Evolutionary conservation across 2,113 vertebrate genomes (phyloP).

Genomic region (Piaya cayana): DNA sequence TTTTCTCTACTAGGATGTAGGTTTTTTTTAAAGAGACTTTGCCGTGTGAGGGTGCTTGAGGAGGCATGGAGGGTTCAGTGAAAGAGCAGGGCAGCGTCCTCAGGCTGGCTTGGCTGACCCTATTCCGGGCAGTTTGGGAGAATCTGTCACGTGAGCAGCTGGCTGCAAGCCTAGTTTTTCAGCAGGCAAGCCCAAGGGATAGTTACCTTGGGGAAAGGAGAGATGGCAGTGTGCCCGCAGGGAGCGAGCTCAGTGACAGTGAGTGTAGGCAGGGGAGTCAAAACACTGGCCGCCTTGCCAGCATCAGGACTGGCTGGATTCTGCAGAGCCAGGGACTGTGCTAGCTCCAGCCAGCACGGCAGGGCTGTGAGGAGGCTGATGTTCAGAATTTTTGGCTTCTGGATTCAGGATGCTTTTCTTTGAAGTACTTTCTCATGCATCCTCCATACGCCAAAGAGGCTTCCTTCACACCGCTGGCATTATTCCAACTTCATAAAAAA

Average conservation of each 20-base stretch:
- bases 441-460: not conserved
- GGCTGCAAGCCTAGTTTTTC: not conserved
- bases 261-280: not conserved
- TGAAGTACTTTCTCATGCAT: not conserved
- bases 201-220: not conserved
- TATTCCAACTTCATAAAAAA: slow-evolving; percentile 35
- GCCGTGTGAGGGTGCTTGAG: rapidly evolving
- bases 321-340: not conserved
- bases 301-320: not conserved
- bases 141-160: not conserved
- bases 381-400: not conserved
- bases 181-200: not conserved
- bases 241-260: rapidly evolving
- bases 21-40: not conserved
- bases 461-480: not conserved
- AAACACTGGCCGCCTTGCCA: rapidly evolving
- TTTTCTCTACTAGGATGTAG: not conserved
- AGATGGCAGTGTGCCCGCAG: not conserved
- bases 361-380: not conserved
- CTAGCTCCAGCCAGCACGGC: rapidly evolving
- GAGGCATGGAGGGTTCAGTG: rapidly evolving
- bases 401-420: not conserved
- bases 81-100: not conserved
- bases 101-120: not conserved
- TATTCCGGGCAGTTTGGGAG: not conserved